A percentile compares a stretch with the other conserved stretches of the same genome.
phyloP scores from a whole-genome alignment of 2,797 vertebrate genomes.

The Buphagus erythrorhynchus region DNA sequence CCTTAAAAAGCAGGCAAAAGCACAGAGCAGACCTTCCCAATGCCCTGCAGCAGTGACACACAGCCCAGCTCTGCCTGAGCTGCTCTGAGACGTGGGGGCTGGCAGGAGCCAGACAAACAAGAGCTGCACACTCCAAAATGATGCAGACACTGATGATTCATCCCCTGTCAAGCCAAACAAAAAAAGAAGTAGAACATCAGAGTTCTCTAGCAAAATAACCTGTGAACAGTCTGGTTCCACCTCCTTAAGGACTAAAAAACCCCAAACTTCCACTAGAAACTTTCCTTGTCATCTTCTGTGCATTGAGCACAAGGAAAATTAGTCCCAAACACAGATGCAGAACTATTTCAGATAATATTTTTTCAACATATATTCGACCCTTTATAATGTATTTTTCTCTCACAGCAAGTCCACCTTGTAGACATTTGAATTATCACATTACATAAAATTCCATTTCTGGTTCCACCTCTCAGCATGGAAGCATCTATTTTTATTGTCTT shows the following conservation, averaged over 20 bases:
- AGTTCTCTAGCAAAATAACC: background rate
- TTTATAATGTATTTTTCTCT: background rate
- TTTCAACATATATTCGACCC: background rate
- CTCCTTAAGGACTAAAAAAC: background rate
- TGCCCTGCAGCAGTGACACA: background rate
- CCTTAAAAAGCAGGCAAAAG: background rate
- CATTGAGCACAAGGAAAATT: background rate
- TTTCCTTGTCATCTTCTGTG: background rate
- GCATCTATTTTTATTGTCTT: background rate
- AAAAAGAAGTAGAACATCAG: background rate
- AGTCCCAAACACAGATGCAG: background rate
- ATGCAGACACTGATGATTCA: slow-evolving; percentile 15
- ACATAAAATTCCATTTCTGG: background rate
- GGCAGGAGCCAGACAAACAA: slow-evolving; percentile 23
- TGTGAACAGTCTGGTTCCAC: background rate
- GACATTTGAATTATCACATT: background rate
- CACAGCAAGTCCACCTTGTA: background rate
- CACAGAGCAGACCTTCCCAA: background rate
- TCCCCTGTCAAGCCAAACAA: background rate
- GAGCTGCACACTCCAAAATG: background rate
- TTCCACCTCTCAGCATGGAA: background rate
- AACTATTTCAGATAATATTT: background rate
- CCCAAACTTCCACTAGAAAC: background rate
- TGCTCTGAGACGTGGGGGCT: background rate
- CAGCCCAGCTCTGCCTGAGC: background rate